Conservation (phyloP, 2,113 vertebrate species). For the Rallus limicola region DNA sequence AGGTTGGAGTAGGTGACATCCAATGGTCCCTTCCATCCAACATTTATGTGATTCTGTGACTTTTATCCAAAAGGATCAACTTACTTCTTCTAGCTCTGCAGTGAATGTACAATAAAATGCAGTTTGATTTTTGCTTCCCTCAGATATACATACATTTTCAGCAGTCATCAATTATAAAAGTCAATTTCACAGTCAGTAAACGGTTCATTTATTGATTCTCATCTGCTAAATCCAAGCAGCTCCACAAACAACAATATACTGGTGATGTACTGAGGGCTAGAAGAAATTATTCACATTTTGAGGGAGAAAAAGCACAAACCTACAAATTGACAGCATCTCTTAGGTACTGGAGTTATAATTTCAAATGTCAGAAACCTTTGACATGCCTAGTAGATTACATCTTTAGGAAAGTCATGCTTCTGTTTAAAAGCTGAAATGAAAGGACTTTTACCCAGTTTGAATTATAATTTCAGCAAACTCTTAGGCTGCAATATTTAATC, state of each 20-base stretch:
- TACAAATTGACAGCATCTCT: neutral
- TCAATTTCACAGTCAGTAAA: conserved; percentile 31
- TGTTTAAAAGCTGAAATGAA: conserved; percentile 7
- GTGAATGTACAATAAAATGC: neutral
- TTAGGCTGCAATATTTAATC: neutral
- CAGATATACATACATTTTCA: neutral
- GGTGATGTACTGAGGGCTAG: neutral
- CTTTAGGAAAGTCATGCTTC: neutral
- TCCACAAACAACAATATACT: neutral
- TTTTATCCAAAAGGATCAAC: neutral
- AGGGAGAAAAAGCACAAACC: neutral
- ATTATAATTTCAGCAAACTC: conserved; percentile 2
- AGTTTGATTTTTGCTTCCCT: conserved; percentile 10
- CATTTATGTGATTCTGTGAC: neutral
- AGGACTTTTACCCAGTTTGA: conserved; percentile 8
- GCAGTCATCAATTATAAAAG: conserved; percentile 18
- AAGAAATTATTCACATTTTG: conserved; percentile 19
- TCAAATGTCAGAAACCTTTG: conserved; percentile 30
- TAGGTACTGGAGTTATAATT: neutral
- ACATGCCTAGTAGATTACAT: neutral
- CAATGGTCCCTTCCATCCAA: neutral
- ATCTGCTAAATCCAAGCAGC: conserved; percentile 1
- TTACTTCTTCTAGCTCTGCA: neutral
- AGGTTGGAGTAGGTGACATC: neutral
- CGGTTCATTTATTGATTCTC: conserved; percentile 35